phyloP scores from a whole-genome alignment of 2,113 vertebrate genomes.

The Etheostoma cragini region DNA sequence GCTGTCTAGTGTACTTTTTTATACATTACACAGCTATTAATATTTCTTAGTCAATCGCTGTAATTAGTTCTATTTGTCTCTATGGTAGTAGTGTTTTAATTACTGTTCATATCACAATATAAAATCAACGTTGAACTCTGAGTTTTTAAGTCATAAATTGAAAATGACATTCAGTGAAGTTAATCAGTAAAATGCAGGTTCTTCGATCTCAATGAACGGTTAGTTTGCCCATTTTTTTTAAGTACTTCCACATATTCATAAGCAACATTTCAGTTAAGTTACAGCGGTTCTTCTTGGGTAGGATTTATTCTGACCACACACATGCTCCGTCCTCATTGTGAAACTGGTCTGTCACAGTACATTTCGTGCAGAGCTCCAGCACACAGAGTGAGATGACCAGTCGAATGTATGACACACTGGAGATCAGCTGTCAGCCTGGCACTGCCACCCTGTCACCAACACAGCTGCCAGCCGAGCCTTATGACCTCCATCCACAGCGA shows the following conservation, averaged over 20 bases:
- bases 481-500: constrained; percentile 34
- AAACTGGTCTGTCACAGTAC: neutral
- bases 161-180: neutral
- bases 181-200: neutral
- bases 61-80: neutral
- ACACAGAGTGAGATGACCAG: constrained; percentile 15
- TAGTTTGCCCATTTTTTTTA: neutral
- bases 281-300: neutral
- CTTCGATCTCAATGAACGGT: neutral
- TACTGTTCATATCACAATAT: neutral
- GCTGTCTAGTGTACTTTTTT: neutral
- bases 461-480: constrained; percentile 60
- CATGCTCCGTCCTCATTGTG: neutral
- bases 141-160: neutral
- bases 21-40: neutral
- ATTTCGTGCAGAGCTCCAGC: neutral
- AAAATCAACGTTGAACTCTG: neutral
- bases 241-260: neutral
- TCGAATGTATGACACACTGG: constrained; percentile 48
- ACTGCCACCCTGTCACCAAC: constrained; percentile 57
- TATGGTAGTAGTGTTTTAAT: neutral
- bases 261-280: neutral
- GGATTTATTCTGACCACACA: neutral
- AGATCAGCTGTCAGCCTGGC: constrained; percentile 58
- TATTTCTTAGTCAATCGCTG: neutral